phyloP scores from a whole-genome alignment of 2,888 invertebrate genomes.

The Aphrophora alni region DNA sequence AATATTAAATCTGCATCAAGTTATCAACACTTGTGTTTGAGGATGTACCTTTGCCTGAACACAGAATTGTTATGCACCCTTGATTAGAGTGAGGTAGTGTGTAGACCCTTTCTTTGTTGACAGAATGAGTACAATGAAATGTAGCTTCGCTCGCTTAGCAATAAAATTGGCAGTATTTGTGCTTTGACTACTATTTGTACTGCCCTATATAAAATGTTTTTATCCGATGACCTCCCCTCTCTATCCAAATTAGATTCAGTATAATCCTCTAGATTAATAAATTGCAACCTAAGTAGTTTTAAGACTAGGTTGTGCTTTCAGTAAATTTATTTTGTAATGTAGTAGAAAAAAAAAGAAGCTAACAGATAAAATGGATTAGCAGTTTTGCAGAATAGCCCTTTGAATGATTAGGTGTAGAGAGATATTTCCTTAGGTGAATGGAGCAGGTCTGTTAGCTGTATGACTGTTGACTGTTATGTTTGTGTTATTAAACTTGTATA shows the following conservation, averaged over 20 bases:
- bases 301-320: slow-evolving; percentile 1
- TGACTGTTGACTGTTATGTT: background rate
- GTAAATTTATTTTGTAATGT: background rate
- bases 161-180: slow-evolving; percentile 9
- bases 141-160: slow-evolving; percentile 9
- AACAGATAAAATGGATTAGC: background rate
- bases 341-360: background rate
- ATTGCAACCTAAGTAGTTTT: background rate
- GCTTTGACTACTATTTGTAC: background rate
- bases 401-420: slow-evolving; percentile 5
- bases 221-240: background rate
- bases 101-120: slow-evolving; percentile 6
- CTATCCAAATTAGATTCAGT: background rate
- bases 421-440: background rate
- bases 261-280: background rate
- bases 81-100: slow-evolving; percentile 2
- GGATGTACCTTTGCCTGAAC: background rate
- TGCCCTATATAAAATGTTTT: background rate
- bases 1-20: background rate
- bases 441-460: background rate
- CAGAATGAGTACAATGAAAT: background rate
- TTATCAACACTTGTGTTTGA: slow-evolving; percentile 3
- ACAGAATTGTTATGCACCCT: background rate
- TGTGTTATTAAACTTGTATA: background rate
- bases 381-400: background rate